Conservation (phyloP, 2,888 invertebrate species). For the Nasonovia ribisnigri region DNA sequence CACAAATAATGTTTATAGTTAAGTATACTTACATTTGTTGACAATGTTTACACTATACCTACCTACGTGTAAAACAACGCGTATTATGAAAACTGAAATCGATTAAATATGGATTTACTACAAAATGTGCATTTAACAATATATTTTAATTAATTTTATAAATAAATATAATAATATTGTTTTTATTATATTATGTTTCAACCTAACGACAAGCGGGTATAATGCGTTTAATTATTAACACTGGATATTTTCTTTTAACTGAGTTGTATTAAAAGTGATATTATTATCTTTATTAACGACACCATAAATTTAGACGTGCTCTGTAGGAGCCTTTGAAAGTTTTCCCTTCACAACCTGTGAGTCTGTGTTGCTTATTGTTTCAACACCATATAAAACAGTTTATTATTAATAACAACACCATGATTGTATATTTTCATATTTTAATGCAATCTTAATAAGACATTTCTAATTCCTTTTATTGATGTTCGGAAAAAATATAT, state of each 20-base stretch:
- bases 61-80: background rate
- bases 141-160: background rate
- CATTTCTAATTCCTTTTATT: conserved; percentile 25
- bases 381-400: background rate
- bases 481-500: background rate
- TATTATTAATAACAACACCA: background rate
- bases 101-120: background rate
- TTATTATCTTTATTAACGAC: conserved; percentile 44
- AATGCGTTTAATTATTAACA: conserved; percentile 39
- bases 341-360: background rate
- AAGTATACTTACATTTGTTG: background rate
- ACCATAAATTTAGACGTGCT: conserved; percentile 29
- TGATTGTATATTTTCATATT: background rate
- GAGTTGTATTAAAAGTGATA: conserved; percentile 9
- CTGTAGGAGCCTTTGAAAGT: conserved; percentile 12
- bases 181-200: background rate
- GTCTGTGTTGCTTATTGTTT: background rate
- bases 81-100: background rate
- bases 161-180: background rate
- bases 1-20: background rate
- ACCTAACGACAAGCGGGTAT: background rate
- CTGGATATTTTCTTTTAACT: conserved; percentile 15
- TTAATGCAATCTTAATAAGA: background rate
- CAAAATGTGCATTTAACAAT: background rate
- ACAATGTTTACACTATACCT: background rate